Conservation (phyloP, 2,797 vertebrate species). For the Alcedo quadribrachys region DNA sequence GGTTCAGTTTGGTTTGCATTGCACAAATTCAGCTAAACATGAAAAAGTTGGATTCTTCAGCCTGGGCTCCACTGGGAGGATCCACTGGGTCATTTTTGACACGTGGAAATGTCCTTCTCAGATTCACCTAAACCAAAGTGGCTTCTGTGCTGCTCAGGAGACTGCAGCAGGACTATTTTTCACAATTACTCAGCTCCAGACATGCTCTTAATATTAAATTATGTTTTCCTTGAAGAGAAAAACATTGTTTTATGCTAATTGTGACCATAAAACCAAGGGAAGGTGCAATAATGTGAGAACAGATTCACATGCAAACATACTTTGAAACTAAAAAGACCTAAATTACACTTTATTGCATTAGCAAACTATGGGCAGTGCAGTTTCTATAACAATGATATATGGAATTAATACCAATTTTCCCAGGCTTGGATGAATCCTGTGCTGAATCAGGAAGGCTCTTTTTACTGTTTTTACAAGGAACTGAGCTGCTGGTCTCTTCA, state of each 20-base stretch:
- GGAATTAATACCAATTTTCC: slow-evolving; percentile 63
- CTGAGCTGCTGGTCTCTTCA: slow-evolving; percentile 1
- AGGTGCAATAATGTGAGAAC: background rate
- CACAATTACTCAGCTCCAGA: slow-evolving; percentile 14
- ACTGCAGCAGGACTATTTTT: background rate
- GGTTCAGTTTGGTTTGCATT: background rate
- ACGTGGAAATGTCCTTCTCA: background rate
- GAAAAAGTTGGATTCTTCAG: background rate
- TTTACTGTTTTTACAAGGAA: slow-evolving; percentile 18
- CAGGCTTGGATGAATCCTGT: slow-evolving; percentile 35
- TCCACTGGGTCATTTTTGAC: background rate
- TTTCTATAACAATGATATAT: slow-evolving; percentile 60
- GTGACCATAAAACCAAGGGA: slow-evolving; percentile 8
- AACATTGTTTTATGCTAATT: slow-evolving; percentile 46
- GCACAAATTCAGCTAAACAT: background rate
- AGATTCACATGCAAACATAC: background rate
- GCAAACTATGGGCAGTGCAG: background rate
- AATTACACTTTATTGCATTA: slow-evolving; percentile 47
- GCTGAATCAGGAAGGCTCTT: slow-evolving; percentile 37
- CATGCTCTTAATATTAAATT: background rate
- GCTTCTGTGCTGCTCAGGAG: background rate
- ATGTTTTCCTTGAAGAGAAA: slow-evolving; percentile 32
- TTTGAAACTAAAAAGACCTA: slow-evolving; percentile 52
- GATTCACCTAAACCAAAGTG: background rate
- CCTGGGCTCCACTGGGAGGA: background rate